Evolutionary conservation across 1,140 invertebrate genomes (phyloP).

Genomic region (Pemphigus obesinymphae): DNA sequence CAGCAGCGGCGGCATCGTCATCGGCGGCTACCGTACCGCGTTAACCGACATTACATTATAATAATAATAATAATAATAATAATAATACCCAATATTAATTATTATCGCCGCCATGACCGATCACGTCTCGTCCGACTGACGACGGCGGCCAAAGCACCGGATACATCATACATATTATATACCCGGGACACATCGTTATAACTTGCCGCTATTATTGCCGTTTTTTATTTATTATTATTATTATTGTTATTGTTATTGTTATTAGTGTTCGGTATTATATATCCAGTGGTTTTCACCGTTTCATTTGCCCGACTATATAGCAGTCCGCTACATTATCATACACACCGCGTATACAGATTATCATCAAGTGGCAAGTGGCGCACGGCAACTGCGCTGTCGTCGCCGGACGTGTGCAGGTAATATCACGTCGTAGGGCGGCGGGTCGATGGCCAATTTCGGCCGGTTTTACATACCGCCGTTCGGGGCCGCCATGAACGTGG

Average conservation of each 20-base stretch:
- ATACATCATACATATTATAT: neutral
- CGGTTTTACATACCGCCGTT: conserved; percentile 64
- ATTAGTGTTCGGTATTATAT: neutral
- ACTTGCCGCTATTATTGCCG: too few relatives aligned
- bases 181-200: too few relatives aligned
- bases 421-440: neutral
- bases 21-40: neutral
- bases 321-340: neutral
- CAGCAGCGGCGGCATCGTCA: neutral
- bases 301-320: neutral
- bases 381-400: neutral
- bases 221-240: too few relatives aligned
- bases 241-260: too few relatives aligned
- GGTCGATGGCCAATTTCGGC: conserved; percentile 58
- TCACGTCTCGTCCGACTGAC: neutral
- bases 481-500: conserved; percentile 69
- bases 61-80: too few relatives aligned
- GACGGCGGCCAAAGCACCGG: neutral
- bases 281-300: neutral
- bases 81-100: too few relatives aligned
- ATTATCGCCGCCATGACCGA: neutral
- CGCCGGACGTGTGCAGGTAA: neutral
- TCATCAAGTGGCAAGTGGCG: neutral
- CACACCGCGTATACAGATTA: neutral
- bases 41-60: neutral